Base-by-base conservation (phyloP, 2,888 invertebrate genomes). In the Agapetus fuscipes region DNA sequence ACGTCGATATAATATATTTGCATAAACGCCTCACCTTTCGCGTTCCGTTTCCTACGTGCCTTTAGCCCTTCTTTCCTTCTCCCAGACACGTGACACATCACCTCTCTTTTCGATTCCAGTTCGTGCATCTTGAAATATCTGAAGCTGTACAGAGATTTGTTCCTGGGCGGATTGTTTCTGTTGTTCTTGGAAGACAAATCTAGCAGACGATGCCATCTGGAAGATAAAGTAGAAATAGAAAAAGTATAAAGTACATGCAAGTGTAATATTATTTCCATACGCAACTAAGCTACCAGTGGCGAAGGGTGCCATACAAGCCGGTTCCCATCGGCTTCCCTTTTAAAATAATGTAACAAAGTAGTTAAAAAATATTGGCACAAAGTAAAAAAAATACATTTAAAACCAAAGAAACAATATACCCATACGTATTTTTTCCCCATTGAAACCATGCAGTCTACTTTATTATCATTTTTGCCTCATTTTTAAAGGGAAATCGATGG, bases 1-100 rank as follows among this genome's bases (percentile, higher is more conserved):
- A n/a, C n/a, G n/a, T n/a, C n/a, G n/a, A n/a, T n/a, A n/a, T n/a
- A n/a, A n/a, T n/a, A n/a, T n/a, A n/a, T n/a, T n/a, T n/a, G n/a
- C n/a, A n/a, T n/a, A n/a, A n/a, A n/a, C n/a, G n/a, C n/a, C n/a
- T 20, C 9, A 41, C 45, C 44, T 41, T 44, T 44, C 5, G 30
- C 30, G 13, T 33, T 41, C 30, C 44, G 24, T 38, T 41, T 41
- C 5, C 34, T 33, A 13, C 44, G 26, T n/a, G n/a, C 31, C 7
- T 34, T 39, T 13, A 27, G 11, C 17, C 17, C 17, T 26, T 36
- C 13, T 17, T 27, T 7, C 14, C 10, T 17, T 17, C 17, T 37
- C 15, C 20, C 26, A 1, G 31, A 17, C 5, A 28, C 15, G 15
- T 39, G 38, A 25, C 43, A 43, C 7, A 39, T 14, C 17, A 41